A percentile compares a stretch with the other conserved stretches of the same genome.
phyloP scores from a whole-genome alignment of 2,888 invertebrate genomes.

The Drosophila cognata region DNA sequence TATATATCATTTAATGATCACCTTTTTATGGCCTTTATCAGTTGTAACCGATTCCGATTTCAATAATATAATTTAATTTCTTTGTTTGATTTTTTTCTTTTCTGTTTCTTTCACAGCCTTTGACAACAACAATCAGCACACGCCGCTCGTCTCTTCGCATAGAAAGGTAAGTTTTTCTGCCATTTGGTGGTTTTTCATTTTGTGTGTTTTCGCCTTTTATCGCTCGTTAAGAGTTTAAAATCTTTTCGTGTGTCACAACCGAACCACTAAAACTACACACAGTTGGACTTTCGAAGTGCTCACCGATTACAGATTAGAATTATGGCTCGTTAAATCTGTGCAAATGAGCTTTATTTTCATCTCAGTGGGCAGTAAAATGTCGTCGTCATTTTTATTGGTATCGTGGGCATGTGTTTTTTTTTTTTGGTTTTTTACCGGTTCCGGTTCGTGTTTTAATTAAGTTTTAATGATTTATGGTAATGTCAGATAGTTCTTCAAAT shows the following conservation, averaged over 20 bases:
- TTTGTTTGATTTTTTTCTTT: conserved; percentile 18
- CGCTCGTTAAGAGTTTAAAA: conserved; percentile 50
- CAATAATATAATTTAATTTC: conserved; percentile 26
- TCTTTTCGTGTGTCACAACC: conserved; percentile 54
- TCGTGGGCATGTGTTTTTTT: conserved; percentile 21
- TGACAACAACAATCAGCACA: conserved; percentile 69
- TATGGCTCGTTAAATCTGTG: conserved; percentile 64
- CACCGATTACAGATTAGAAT: conserved; percentile 74
- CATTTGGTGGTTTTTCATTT: conserved; percentile 6
- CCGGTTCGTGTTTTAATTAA: conserved; percentile 67
- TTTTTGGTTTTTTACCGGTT: conserved; percentile 55
- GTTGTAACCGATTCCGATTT: conserved; percentile 15
- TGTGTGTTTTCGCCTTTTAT: conserved; percentile 31
- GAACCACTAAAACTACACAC: conserved; percentile 15
- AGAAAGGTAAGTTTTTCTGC: conserved; percentile 67
- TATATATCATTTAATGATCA: conserved; percentile 17
- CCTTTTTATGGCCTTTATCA: conserved; percentile 32
- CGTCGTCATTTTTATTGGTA: conserved; percentile 1
- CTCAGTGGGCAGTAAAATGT: conserved; percentile 22
- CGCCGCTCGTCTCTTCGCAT: conserved; percentile 68
- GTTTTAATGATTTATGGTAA: conserved; percentile 56
- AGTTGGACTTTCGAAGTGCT: conserved; percentile 50
- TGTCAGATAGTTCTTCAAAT: conserved; percentile 32
- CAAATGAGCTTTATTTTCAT: conserved; percentile 61
- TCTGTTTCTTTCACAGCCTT: conserved; percentile 58